Evolutionary conservation across 2,888 invertebrate species (phyloP), one percentile per base, ranked within the genome.

Genomic region (Dexiosoma caninum): DNA sequence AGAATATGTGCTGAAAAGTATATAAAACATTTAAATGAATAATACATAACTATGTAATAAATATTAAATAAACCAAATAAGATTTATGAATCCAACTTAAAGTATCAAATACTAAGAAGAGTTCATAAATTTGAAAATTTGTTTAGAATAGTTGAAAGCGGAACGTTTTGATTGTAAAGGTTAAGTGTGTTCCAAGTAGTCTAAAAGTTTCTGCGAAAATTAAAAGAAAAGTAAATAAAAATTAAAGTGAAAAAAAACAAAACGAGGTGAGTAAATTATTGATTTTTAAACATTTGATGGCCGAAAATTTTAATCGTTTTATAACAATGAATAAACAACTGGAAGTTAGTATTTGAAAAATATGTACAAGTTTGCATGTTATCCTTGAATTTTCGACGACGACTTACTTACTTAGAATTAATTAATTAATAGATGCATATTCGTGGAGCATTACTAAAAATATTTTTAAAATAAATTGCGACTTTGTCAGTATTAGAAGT

Each of bases 241-340:
- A n/a, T n/a, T n/a, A n/a, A n/a, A n/a, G n/a, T n/a, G n/a, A n/a
- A n/a, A n/a, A 14, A 14, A 0, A 42, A 27, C 14, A 19, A 14
- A 60, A 7, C 16, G 21, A 66, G 74, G 74, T 75, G 32, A 66
- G 74, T 66, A 42, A 40, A 40, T 46, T 74, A 74, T 74, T 46
- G 62, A 64, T 74, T 74, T 59, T 71, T 42, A 16, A 16, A 30
- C 7, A 46, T 4, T 21, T 21, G 21, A 19, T 23, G 21, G 46
- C 12, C 9, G 10, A 46, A 12, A n/a, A n/a, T n/a, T n/a, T n/a
- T n/a, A n/a, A n/a, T n/a, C n/a, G n/a, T n/a, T n/a, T n/a, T n/a
- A n/a, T n/a, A n/a, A n/a, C n/a, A n/a, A n/a, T n/a, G n/a, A n/a
- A n/a, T n/a, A n/a, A n/a, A n/a, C n/a, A n/a, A n/a, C n/a, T n/a